Conservation (phyloP, 2,888 invertebrate genomes). For the Syritta pipiens region DNA sequence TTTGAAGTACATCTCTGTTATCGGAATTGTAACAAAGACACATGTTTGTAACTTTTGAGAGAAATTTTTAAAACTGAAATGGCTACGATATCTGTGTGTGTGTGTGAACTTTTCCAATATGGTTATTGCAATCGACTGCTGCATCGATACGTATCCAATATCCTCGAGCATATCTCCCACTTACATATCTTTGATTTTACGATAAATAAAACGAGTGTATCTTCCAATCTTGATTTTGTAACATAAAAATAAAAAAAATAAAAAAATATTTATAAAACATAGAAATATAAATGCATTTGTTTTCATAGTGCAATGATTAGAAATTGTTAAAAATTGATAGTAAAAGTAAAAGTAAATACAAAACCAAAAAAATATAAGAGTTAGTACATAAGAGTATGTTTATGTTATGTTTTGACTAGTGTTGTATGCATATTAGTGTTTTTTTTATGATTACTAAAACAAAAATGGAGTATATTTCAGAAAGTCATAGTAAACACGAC, state of each 20-base stretch:
- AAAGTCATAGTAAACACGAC: too few species aligned
- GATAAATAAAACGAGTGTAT: slow-evolving; percentile 10
- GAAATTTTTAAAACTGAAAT: slow-evolving; percentile 1
- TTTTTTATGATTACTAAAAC: slow-evolving; percentile 54
- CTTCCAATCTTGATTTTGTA: slow-evolving; percentile 60
- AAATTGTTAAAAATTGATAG: slow-evolving; percentile 58
- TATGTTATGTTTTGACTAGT: slow-evolving; percentile 43
- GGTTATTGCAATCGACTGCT: not conserved
- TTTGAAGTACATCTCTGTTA: not conserved
- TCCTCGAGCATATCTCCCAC: slow-evolving; percentile 21
- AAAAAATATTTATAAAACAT: not conserved
- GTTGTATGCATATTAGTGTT: slow-evolving; percentile 47
- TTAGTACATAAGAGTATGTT: slow-evolving; percentile 19
- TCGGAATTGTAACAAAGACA: not conserved
- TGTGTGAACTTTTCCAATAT: not conserved
- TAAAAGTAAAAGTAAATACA: slow-evolving; percentile 13
- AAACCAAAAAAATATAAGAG: slow-evolving; percentile 9
- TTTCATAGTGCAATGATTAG: slow-evolving; percentile 59
- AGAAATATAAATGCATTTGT: slow-evolving; percentile 43
- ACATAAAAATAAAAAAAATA: slow-evolving; percentile 11
- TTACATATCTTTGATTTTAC: slow-evolving; percentile 41
- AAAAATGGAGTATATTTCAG: slow-evolving; percentile 5
- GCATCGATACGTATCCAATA: slow-evolving; percentile 11
- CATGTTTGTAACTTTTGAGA: not conserved
- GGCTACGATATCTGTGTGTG: not conserved